Base-by-base conservation (phyloP, 2,113 vertebrate species). In the Elephas maximus region DNA sequence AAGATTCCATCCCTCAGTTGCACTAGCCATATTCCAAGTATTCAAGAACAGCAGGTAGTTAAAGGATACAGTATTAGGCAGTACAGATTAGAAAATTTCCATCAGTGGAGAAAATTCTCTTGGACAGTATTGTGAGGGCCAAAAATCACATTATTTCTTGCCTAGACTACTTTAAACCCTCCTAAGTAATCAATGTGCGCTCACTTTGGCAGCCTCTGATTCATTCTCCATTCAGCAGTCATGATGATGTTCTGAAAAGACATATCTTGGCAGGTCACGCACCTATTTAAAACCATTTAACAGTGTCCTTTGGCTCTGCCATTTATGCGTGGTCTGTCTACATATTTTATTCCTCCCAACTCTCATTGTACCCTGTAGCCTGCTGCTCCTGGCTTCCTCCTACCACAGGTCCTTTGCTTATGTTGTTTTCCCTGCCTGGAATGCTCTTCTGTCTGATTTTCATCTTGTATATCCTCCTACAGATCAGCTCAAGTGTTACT, bases 331-430 rank as follows among this genome's bases (percentile, higher is more conserved):
- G 8, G 2, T 62, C 51, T 88, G 5, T 5, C n/a, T 37, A 37
- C 37, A 2, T 62, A 2, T 20, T 60, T 37, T 1, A 2, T 3
- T 45, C 28, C 21, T 26, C 20, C 4, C 60, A 80, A 12, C 0
- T 24, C 1, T 89, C 18, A 9, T 0, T 20, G 65, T 73, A 53
- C 8, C 4, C 62, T 10, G 9, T 2, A 11, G 2, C 10, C 10
- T 53, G 33, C 24, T n/a, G 4, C 24, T 81, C 73, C 71, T 11
- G 60, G 30, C 33, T 60, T 65, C 3, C 24, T 33, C 4, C 45
- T 8, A 60, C 37, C 6, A 0, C 12, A 3, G 21, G 65, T 48
- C 10, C 10, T 62, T 65, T 33, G 14, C 7, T 26, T 71, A 5
- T 23, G 8, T 26, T 30, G 24, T 85, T 91, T 45, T 74, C 45